Percentiles rank a stretch among this genome's conserved stretches.
Evolutionary conservation across 1,140 invertebrate species (phyloP).

Genomic region (Drosophila subobscura): DNA sequence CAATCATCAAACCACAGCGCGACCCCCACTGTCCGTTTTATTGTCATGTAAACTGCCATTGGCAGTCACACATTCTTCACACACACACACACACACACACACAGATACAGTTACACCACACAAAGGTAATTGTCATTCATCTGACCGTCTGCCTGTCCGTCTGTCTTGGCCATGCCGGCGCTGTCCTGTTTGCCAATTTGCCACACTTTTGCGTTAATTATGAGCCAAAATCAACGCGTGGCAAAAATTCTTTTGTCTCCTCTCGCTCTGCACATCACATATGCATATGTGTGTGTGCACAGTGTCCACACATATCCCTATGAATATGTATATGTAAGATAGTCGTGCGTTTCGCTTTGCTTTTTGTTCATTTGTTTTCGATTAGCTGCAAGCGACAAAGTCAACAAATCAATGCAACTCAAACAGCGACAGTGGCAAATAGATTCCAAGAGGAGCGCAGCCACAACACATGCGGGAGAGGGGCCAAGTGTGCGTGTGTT

Average conservation of each 20-base stretch:
- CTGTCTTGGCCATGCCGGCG: constrained; percentile 34
- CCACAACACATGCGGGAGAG: no score
- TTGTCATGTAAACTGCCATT: constrained; percentile 41
- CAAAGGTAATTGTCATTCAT: constrained; percentile 75
- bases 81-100: constrained; percentile 12
- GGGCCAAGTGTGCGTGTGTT: not conserved
- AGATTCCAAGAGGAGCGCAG: constrained; percentile 6
- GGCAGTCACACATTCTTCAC: constrained; percentile 26
- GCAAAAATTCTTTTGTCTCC: constrained; percentile 53
- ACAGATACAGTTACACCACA: constrained; percentile 9
- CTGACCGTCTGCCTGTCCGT: constrained; percentile 24
- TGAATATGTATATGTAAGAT: not conserved
- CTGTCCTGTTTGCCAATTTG: constrained; percentile 71
- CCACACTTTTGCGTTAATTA: constrained; percentile 78
- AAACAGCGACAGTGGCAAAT: constrained; percentile 47
- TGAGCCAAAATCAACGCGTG: constrained; percentile 72
- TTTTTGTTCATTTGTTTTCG: constrained; percentile 73
- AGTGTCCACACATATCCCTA: no score
- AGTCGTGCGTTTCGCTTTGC: constrained; percentile 9
- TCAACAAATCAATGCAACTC: constrained; percentile 75
- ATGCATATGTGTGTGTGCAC: constrained; percentile 3
- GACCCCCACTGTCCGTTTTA: constrained; percentile 1
- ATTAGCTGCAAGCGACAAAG: constrained; percentile 72
- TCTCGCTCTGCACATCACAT: constrained; percentile 7
- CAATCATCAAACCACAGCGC: constrained; percentile 67